Base-by-base conservation (phyloP, 2,888 invertebrate genomes). In the Andrena fulva region DNA sequence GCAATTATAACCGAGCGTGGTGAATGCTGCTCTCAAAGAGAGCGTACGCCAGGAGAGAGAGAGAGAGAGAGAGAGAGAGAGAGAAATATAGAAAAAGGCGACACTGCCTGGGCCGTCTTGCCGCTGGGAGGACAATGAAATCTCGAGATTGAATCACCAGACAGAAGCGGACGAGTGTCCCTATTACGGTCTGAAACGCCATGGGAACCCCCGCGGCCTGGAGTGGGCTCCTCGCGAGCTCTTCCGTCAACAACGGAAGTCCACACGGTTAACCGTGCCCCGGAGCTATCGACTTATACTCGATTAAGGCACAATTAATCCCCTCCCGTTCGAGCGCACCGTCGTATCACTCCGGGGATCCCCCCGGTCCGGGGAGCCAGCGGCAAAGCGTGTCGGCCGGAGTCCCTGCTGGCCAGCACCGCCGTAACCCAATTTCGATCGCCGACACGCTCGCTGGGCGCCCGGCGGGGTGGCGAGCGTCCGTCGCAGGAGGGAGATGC, bases 1-100 rank as follows among this genome's bases (percentile, higher is more conserved):
- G 35, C 63, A 85, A 82, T 85, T 78, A 72, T 60, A 70, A 76
- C 74, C 74, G 67, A 24, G 24, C 60, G 74, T 60, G 69, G 31
- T 52, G 42, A 73, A 78, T 70, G 62, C 59, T n/a, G 63, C 70
- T 74, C 42, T 63, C 52, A 42, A 59, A 42, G 68, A 62, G 50
- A n/a, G 48, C 73, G 68, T 29, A 56, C 31, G 60, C 31, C 12
- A 42, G 5, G 42, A 3, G 42, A 16, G 33, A 27, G 54, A 42
- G 24, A 66, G 8, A 33, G 52, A 29, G 16, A 8, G 24, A 33
- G 52, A 29, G 16, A 8, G 24, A n/a, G 12, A 24, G 20, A 29
- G 8, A 31, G 27, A 29, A n/a, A 20, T 20, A 20, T 20, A 20
- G 20, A 20, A 20, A 20, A 24, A 24, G 24, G 33, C 35, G 48